Conservation (phyloP, 2,888 invertebrate genomes). For the Arctia plantaginis region DNA sequence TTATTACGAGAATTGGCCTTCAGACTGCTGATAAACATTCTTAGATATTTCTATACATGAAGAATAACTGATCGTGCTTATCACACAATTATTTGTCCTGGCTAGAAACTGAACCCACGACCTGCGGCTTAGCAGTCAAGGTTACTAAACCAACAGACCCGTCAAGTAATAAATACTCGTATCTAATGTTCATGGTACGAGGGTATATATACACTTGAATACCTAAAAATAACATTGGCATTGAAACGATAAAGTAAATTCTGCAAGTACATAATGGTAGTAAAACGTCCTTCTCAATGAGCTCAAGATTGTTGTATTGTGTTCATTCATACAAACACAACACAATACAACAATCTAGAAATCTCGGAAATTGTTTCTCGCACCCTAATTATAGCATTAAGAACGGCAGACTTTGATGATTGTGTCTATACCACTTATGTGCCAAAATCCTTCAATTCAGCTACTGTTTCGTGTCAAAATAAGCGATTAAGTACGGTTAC, state of each 20-base stretch:
- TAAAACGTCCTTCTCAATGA: neutral
- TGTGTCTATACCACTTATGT: neutral
- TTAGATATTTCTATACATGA: neutral
- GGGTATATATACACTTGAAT: neutral
- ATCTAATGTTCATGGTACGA: neutral
- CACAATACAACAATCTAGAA: neutral
- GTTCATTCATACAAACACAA: slow-evolving; percentile 2
- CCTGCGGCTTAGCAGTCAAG: neutral
- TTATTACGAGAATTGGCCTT: no score
- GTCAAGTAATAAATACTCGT: no score
- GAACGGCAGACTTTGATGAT: neutral
- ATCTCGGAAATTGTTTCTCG: neutral
- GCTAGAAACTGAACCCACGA: neutral
- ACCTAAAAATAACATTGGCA: neutral
- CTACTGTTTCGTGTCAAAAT: neutral
- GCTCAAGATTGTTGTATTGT: neutral
- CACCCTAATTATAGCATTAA: neutral
- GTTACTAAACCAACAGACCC: neutral
- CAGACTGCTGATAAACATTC: no score
- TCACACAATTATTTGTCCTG: no score
- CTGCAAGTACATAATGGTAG: neutral
- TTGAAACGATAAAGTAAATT: neutral
- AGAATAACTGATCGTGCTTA: no score
- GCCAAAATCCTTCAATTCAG: neutral
- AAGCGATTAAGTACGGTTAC: neutral